Conservation (phyloP, 2,113 vertebrate genomes). For the Saccopteryx leptura region DNA sequence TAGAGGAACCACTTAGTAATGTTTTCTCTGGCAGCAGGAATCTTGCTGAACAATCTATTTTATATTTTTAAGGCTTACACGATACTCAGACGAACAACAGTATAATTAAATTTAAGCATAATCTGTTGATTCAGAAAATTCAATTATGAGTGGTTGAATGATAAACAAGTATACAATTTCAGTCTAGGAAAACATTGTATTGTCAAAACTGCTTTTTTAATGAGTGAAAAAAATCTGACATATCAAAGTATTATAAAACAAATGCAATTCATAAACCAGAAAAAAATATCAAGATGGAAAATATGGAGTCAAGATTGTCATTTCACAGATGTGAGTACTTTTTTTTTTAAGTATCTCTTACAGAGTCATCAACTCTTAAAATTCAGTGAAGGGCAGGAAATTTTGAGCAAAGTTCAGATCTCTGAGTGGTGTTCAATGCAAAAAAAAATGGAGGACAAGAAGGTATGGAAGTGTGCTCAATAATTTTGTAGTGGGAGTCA, state of each 20-base stretch:
- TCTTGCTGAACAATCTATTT: background rate
- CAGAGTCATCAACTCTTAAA: constrained; percentile 4
- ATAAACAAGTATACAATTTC: background rate
- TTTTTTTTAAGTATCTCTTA: background rate
- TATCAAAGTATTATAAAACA: background rate
- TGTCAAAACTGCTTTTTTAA: background rate
- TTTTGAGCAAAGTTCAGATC: background rate
- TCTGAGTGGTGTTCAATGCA: background rate
- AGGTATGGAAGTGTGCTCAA: background rate
- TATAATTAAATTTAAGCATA: constrained; percentile 70
- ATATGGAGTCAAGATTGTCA: background rate
- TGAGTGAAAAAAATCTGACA: background rate
- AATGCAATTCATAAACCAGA: background rate
- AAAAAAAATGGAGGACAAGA: background rate
- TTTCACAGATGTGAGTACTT: background rate
- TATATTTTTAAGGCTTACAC: constrained; percentile 43
- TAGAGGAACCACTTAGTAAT: background rate
- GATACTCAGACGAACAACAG: constrained; percentile 64
- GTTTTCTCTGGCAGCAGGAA: background rate
- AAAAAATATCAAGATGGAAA: constrained; percentile 20
- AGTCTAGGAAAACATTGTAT: constrained; percentile 11
- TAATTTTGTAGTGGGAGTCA: background rate
- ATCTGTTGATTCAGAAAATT: constrained; percentile 68
- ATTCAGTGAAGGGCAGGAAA: background rate
- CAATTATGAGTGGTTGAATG: background rate